A percentile compares a stretch with the other conserved stretches of the same genome.
phyloP scores from a whole-genome alignment of 1,140 invertebrate species.

The Drosophila truncata region DNA sequence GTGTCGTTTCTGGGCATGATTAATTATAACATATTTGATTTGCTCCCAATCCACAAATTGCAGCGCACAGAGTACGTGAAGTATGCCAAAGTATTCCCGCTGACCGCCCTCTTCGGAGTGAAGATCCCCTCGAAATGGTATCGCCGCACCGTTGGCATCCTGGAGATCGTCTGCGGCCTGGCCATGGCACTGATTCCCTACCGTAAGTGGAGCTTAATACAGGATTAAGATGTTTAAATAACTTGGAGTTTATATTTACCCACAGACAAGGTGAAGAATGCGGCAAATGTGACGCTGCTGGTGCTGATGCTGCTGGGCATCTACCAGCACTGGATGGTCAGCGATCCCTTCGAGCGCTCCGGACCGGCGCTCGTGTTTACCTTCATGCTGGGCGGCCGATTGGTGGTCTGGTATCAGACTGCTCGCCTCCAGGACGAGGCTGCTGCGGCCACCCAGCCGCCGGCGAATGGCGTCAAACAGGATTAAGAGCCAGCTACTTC shows the following conservation, averaged over 20 bases:
- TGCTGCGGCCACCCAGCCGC: slow-evolving; percentile 85
- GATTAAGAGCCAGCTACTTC: slow-evolving; percentile 85
- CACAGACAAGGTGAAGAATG: slow-evolving; percentile 94
- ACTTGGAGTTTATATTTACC: slow-evolving; percentile 52
- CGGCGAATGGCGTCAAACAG: slow-evolving; percentile 88
- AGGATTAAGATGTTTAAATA: neutral
- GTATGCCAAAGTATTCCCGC: slow-evolving; percentile 98
- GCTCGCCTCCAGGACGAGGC: slow-evolving; percentile 86
- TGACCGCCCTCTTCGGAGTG: slow-evolving; percentile 92
- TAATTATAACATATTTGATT: slow-evolving; percentile 47
- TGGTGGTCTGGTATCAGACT: slow-evolving; percentile 90
- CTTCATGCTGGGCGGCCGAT: slow-evolving; percentile 96
- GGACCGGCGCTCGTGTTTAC: slow-evolving; percentile 97
- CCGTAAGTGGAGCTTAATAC: slow-evolving; percentile 88
- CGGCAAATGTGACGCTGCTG: slow-evolving; percentile 93
- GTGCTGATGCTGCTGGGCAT: slow-evolving; percentile 94
- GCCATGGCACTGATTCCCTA: slow-evolving; percentile 95
- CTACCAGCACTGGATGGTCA: slow-evolving; percentile 96
- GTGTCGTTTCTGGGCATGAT: slow-evolving; percentile 36
- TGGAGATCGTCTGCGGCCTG: slow-evolving; percentile 96
- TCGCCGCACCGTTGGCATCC: slow-evolving; percentile 92
- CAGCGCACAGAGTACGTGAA: slow-evolving; percentile 98
- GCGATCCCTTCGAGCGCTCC: slow-evolving; percentile 96
- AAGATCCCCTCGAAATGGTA: slow-evolving; percentile 98
- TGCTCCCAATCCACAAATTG: slow-evolving; percentile 87